These are phyloP conservation scores for Octomys mimax DNA, from an alignment of 2,797 vertebrate genomes.

Conservation along the genomic window DNA sequence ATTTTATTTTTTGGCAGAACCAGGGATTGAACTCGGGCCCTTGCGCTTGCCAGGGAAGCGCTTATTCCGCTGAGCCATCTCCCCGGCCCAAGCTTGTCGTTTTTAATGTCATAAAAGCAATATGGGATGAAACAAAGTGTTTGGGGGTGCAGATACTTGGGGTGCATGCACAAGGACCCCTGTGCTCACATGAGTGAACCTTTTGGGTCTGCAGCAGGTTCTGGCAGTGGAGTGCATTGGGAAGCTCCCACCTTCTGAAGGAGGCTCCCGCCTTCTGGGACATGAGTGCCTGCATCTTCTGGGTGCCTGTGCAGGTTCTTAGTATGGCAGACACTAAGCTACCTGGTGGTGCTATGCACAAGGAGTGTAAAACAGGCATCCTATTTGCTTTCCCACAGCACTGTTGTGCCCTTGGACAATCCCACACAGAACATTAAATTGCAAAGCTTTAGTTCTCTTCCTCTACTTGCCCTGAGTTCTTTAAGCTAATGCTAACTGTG, in stretches of 20 bases:
- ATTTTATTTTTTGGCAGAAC: no score
- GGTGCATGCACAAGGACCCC: fast-evolving
- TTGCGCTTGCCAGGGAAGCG: no score
- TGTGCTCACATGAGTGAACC: background rate
- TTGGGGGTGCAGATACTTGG: no score
- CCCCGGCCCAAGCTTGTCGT: no score
- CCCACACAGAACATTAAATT: background rate
- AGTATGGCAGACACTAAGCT: fast-evolving
- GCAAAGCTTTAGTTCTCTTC: background rate
- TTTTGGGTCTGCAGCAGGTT: fast-evolving
- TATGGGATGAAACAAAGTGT: background rate
- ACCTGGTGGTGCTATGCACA: no score
- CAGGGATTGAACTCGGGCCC: no score
- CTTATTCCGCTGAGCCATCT: no score
- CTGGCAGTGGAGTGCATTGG: fast-evolving
- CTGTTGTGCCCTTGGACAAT: background rate
- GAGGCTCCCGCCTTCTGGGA: fast-evolving
- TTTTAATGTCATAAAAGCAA: background rate
- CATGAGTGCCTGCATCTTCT: fast-evolving
- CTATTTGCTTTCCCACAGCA: fast-evolving
- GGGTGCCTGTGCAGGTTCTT: fast-evolving
- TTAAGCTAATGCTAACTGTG: background rate
- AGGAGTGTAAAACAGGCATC: background rate
- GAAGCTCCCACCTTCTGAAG: fast-evolving
- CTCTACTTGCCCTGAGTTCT: background rate